phyloP scores from a whole-genome alignment of 2,797 vertebrate species.

The Rhinogobio ventralis region DNA sequence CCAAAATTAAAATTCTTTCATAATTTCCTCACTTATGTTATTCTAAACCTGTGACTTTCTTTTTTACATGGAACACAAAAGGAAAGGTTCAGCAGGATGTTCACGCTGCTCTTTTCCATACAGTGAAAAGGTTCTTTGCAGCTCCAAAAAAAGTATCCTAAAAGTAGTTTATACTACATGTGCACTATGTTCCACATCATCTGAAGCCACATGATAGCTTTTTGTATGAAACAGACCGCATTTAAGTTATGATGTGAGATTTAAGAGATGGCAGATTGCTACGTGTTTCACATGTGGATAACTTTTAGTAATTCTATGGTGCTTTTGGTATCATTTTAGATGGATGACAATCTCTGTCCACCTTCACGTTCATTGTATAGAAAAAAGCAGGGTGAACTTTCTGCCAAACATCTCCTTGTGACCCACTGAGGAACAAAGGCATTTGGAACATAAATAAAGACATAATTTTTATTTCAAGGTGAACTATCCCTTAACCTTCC shows the following conservation, averaged over 20 bases:
- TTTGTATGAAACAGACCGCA: not conserved
- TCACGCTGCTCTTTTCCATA: not conserved
- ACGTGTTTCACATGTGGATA: not conserved
- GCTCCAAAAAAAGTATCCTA: not conserved
- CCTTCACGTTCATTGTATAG: not conserved
- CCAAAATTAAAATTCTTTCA: not conserved
- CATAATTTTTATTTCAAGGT: not conserved
- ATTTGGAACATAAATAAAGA: not conserved
- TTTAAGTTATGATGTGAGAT: not conserved
- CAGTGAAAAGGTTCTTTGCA: not conserved
- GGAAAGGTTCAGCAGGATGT: no score
- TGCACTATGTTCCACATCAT: not conserved
- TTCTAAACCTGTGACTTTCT: not conserved
- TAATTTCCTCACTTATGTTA: not conserved
- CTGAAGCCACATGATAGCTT: not conserved
- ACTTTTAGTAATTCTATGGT: not conserved
- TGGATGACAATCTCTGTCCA: not conserved
- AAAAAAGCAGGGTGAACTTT: not conserved
- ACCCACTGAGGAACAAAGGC: not conserved
- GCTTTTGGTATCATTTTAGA: not conserved
- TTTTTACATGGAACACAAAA: not conserved
- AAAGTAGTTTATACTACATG: not conserved
- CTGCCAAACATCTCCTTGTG: not conserved
- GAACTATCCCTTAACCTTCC: constrained; percentile 61
- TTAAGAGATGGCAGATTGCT: not conserved